These are phyloP conservation scores for Lagopus leucura DNA, from an alignment of 2,113 vertebrate species.

Conservation along the genomic window DNA sequence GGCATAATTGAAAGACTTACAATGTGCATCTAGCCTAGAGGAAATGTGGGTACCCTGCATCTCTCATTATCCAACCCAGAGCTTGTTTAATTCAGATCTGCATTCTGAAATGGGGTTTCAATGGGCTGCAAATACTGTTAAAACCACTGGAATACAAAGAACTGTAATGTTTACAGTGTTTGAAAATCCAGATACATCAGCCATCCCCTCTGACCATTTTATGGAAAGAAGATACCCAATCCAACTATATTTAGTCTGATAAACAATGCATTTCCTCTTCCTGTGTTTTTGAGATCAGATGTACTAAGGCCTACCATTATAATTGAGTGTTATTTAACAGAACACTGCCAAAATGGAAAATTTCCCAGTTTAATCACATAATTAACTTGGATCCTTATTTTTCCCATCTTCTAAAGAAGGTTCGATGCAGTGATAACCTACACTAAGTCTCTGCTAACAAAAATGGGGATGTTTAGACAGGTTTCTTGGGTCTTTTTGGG, in stretches of 20 bases:
- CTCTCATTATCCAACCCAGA: not conserved
- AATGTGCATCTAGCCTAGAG: not conserved
- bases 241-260: slow-evolving; percentile 43
- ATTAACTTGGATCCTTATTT: slow-evolving; percentile 13
- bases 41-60: not conserved
- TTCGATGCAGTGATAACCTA: not conserved
- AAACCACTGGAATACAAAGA: not conserved
- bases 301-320: slow-evolving; percentile 26
- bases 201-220: not conserved
- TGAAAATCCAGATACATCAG: not conserved
- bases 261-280: slow-evolving; percentile 64
- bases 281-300: slow-evolving; percentile 42
- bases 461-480: not conserved
- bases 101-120: not conserved
- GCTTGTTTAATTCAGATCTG: not conserved
- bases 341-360: slow-evolving; percentile 21
- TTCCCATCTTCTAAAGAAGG: not conserved
- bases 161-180: not conserved
- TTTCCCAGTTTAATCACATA: not conserved
- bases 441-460: not conserved
- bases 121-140: not conserved
- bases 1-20: not conserved
- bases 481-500: not conserved
- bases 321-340: slow-evolving; percentile 21
- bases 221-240: not conserved